A percentile compares a stretch with the other conserved stretches of the same genome.
Evolutionary conservation across 1,140 invertebrate genomes (phyloP).

Genomic region (Geopemphigus sp.): DNA sequence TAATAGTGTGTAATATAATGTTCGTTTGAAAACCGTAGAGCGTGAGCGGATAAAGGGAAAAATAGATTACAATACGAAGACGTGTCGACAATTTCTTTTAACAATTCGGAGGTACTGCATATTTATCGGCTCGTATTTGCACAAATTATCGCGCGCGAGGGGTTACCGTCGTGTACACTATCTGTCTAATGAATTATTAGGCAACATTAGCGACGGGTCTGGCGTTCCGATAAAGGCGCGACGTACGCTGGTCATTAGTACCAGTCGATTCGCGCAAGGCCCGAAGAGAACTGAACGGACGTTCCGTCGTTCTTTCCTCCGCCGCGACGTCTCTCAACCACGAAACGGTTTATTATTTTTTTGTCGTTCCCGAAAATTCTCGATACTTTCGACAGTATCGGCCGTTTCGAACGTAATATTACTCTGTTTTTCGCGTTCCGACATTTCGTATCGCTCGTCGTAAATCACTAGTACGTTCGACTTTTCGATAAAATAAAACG

Average conservation of each 20-base stretch:
- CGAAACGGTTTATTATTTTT: too few relatives aligned
- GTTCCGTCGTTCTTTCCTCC: too few relatives aligned
- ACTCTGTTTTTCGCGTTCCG: too few relatives aligned
- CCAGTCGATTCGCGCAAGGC: conserved; percentile 24
- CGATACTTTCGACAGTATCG: too few relatives aligned
- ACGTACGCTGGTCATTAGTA: conserved; percentile 32
- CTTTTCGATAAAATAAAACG: too few relatives aligned
- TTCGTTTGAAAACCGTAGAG: background rate
- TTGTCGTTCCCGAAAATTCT: too few relatives aligned
- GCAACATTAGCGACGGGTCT: conserved; percentile 40
- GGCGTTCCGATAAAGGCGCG: conserved; percentile 34
- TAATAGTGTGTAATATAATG: background rate
- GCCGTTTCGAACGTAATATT: too few relatives aligned
- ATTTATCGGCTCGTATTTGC: conserved; percentile 44
- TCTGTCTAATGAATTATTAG: conserved; percentile 49
- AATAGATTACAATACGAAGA: conserved; percentile 27
- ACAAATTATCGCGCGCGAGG: conserved; percentile 40
- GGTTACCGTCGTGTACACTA: conserved; percentile 36
- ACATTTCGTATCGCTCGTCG: too few relatives aligned
- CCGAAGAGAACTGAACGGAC: background rate
- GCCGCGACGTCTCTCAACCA: too few relatives aligned
- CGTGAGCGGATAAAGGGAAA: background rate
- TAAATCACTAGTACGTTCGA: too few relatives aligned
- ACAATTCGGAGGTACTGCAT: conserved; percentile 10
- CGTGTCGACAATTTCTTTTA: conserved; percentile 13